phyloP scores from a whole-genome alignment of 2,113 vertebrate genomes.

The Trochalopteron elliotii region DNA sequence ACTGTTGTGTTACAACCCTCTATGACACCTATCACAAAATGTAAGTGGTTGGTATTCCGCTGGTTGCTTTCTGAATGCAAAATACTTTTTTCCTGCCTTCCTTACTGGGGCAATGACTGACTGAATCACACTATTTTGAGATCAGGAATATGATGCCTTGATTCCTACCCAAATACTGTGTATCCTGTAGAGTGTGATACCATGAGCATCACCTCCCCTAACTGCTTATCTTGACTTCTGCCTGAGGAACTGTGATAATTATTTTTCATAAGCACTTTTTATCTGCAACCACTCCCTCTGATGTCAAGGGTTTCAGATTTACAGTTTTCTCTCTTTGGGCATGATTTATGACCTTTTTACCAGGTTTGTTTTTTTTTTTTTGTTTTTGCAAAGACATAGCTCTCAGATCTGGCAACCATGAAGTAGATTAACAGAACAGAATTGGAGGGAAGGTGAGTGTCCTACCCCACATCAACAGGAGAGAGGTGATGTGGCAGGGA shows the following conservation, averaged over 20 bases:
- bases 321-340: background rate
- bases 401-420: background rate
- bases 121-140: background rate
- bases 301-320: background rate
- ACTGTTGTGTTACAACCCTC: background rate
- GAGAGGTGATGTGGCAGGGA: background rate
- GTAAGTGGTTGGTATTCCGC: background rate
- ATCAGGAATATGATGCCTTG: background rate
- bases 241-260: background rate
- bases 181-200: background rate
- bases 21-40: background rate
- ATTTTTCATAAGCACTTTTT: background rate
- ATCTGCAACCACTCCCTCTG: background rate
- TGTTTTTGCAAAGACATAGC: background rate
- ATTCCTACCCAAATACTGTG: background rate
- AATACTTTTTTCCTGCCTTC: background rate
- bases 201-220: background rate
- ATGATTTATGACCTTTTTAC: background rate
- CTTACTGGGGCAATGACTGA: background rate
- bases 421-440: background rate
- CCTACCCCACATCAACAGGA: background rate
- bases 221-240: background rate
- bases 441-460: background rate
- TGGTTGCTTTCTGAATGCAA: background rate
- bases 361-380: background rate